These are phyloP conservation scores for Drosophila meridiana DNA, from an alignment of 2,888 invertebrate genomes.

Conservation along the genomic window DNA sequence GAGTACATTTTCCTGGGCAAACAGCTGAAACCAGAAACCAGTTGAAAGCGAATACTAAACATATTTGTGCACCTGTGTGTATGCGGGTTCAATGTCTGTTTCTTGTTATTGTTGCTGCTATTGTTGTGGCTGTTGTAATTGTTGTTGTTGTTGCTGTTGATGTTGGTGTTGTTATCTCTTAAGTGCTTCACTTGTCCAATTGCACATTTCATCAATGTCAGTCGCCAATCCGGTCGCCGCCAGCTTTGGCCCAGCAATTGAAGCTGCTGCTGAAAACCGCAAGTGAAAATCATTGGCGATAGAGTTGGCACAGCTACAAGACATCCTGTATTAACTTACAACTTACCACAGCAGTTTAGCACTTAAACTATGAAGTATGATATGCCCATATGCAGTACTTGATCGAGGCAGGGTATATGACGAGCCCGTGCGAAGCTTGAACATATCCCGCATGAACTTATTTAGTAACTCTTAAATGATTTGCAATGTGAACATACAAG, in stretches of 20 bases:
- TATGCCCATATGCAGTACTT: neutral
- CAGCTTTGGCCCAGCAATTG: slow-evolving; percentile 17
- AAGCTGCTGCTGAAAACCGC: slow-evolving; percentile 28
- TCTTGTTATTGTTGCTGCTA: slow-evolving; percentile 6
- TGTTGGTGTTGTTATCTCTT: slow-evolving; percentile 22
- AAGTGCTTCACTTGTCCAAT: slow-evolving; percentile 54
- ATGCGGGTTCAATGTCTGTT: slow-evolving; percentile 47
- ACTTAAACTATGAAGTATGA: too few species aligned
- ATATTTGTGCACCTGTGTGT: slow-evolving; percentile 59
- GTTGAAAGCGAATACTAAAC: slow-evolving; percentile 52
- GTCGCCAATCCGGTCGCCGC: slow-evolving; percentile 23
- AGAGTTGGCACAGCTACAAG: slow-evolving; percentile 1
- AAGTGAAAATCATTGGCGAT: slow-evolving; percentile 3
- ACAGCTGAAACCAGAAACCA: slow-evolving; percentile 10
- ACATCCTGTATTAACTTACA: slow-evolving; percentile 12
- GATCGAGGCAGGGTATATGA: neutral
- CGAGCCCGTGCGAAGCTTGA: neutral
- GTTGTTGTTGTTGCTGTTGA: slow-evolving; percentile 4
- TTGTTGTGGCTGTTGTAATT: slow-evolving; percentile 4
- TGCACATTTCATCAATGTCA: slow-evolving; percentile 64
- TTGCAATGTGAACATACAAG: neutral
- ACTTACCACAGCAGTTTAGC: too few species aligned
- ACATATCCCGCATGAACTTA: neutral
- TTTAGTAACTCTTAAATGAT: neutral
- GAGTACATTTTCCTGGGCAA: neutral